Evolutionary conservation across 2,113 vertebrate genomes (phyloP), one percentile per base, ranked within the genome.

Genomic region (Phrynocephalus versicolor): DNA sequence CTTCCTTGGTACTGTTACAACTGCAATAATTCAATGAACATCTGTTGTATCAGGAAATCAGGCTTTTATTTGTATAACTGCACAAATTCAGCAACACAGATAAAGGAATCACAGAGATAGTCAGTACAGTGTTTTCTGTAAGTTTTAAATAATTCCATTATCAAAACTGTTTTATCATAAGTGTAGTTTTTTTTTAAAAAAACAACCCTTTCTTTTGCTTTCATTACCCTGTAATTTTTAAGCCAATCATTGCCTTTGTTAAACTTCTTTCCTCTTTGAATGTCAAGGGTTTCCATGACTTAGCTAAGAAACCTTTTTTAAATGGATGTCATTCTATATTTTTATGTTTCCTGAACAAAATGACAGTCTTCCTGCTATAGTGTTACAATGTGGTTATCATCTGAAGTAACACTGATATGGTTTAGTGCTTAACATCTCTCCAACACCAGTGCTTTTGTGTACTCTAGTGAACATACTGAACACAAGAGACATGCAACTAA

Each of bases 1-100:
- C 92, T 96, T 95, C 94, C 95, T 96, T 92, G 93, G 95, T 95
- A 96, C 95, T 95, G 96, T 95, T 96, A 97, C 96, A 96, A 96
- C 95, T 96, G 96, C 96, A 97, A 96, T 97, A 97, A 97, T 93
- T 95, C 95, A 94, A 92, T 94, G 92, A 96, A 95, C 81, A 95
- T 90, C 90, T 95, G 94, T 96, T 96, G 95, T 97, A 97, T 95
- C 95, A 96, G 94, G 93, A 95, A n/a, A 95, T 95, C 93, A 89
- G 93, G 92, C 95, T 93, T 94, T 88, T 90, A 88, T 87, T 93
- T 91, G 90, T n/a, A 58, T 93, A 86, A 86, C 94, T 94, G 92
- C 91, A 94, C 86, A 91, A 92, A 65, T 88, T 94, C 89, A 94
- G 91, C 95, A 93, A 88, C 82, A 92, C 74, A 79, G 80, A 74